Evolutionary conservation across 2,888 invertebrate genomes (phyloP).

Genomic region (Salpingus planirostris): DNA sequence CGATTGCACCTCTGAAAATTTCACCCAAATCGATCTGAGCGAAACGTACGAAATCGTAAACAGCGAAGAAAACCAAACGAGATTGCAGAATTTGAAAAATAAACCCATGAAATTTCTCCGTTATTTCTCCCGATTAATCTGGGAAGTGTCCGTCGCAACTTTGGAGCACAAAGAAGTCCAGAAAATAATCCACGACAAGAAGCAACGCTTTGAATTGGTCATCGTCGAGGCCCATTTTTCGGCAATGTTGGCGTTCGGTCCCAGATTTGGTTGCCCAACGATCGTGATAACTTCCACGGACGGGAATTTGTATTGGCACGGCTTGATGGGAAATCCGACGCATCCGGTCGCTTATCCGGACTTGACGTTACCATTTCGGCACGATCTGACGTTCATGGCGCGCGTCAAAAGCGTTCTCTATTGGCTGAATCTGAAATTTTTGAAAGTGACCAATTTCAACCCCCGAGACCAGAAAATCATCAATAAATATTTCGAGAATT

Average conservation of each 20-base stretch:
- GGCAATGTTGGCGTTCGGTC: conserved; percentile 17
- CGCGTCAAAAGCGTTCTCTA: conserved; percentile 17
- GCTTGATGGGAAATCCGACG: conserved; percentile 17
- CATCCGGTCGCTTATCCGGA: conserved; percentile 20
- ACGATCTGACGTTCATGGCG: conserved; percentile 34
- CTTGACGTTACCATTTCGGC: conserved; percentile 13
- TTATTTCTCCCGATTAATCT: neutral
- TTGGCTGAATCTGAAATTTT: conserved; percentile 2
- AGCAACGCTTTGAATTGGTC: conserved; percentile 22
- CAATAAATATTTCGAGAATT: conserved; percentile 22
- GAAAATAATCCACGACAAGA: conserved; percentile 12
- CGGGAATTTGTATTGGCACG: conserved; percentile 9
- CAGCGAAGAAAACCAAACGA: conserved; percentile 11
- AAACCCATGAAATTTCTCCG: conserved; percentile 2
- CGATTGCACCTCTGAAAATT: conserved; percentile 27
- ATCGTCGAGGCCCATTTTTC: conserved; percentile 20
- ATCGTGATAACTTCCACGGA: conserved; percentile 20
- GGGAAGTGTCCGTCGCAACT: conserved; percentile 9
- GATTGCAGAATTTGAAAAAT: conserved; percentile 8
- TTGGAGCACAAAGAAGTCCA: conserved; percentile 16
- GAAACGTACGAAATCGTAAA: conserved; percentile 25
- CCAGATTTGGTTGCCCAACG: conserved; percentile 16
- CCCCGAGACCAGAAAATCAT: conserved; percentile 2
- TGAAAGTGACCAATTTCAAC: neutral
- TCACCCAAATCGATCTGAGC: conserved; percentile 33